Conservation (phyloP, 1,140 invertebrate genomes). For the Venustaconcha ellipsiformis region DNA sequence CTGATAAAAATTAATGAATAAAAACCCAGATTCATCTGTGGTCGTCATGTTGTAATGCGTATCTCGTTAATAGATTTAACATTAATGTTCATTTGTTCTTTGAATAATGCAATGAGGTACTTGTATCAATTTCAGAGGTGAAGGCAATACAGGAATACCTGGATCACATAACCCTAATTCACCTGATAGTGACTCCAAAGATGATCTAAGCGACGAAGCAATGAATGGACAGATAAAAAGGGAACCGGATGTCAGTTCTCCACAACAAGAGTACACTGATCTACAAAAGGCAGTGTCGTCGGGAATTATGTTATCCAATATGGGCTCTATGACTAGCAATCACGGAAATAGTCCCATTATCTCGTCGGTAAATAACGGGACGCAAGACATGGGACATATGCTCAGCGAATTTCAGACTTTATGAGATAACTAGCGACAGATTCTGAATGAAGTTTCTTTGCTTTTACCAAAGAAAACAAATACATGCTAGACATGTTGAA, state of each 20-base stretch:
- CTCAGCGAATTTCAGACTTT: conserved; percentile 32
- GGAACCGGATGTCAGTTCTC: conserved; percentile 19
- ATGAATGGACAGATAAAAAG: conserved; percentile 31
- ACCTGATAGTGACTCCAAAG: conserved; percentile 15
- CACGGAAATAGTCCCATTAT: conserved; percentile 25
- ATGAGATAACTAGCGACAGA: conserved; percentile 10
- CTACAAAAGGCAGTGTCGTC: conserved; percentile 30
- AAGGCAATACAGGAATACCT: too few relatives aligned
- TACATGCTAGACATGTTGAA: too few relatives aligned
- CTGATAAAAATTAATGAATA: too few relatives aligned
- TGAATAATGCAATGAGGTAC: too few relatives aligned
- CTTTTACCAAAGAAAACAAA: too few relatives aligned
- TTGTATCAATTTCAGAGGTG: too few relatives aligned
- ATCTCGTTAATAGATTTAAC: too few relatives aligned
- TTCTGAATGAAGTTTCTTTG: too few relatives aligned
- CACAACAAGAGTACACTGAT: conserved; percentile 25
- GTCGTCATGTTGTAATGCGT: too few relatives aligned
- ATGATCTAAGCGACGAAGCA: conserved; percentile 23
- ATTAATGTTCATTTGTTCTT: too few relatives aligned
- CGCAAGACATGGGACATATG: conserved; percentile 32
- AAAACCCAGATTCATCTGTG: too few relatives aligned
- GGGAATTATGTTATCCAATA: conserved; percentile 15
- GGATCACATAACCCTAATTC: too few relatives aligned
- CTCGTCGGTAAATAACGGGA: conserved; percentile 30
- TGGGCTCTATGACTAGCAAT: conserved; percentile 33